Base-by-base conservation (phyloP, 64 coral and sea anemone species). In the Montipora capricornis region DNA sequence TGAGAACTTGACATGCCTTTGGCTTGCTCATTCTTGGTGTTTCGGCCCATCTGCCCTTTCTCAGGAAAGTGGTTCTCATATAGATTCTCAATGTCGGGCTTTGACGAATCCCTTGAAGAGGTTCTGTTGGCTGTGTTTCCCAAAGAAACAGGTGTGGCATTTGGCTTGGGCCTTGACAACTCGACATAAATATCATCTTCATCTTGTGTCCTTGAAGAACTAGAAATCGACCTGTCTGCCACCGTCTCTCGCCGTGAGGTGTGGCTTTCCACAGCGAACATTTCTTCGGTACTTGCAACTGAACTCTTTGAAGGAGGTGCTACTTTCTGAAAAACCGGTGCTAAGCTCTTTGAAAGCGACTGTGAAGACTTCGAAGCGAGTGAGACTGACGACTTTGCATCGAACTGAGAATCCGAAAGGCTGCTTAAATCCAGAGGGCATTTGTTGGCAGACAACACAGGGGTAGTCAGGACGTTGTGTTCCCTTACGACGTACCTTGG, bases 141-240 rank as follows among this genome's bases (percentile, higher is more conserved):
- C 48, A 3, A 50, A 17, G 29, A 19, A 86, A 13, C 6, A 10
- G 45, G 6, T 86, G 82, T 16, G 49, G n/a, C 19, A 12, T n/a
- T 5, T 22, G 4, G 16, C 20, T 12, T 9, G 49, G 82, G 64
- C 46, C 66, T 71, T 19, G 64, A 71, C n/a, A 86, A 73, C 8
- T 86, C 82, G 49, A 49, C 82, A 49, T 86, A 86, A 20, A 86
- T 73, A 9, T 71, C 64, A 47, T 86, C 82, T 49, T 86, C 82
- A n/a, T 71, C 82, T 0, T 16, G 45, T 50, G 67, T 51, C 13
- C 17, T 49, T 14, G 8, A 51, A 69, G 82, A 50, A 50, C 8
- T 19, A 70, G 47, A 44, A 10, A 0, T 47, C n/a, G 62, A 86
- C 22, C 68, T 49, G 3, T 50, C 6, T 2, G 3, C 29, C 1